Evolutionary conservation across 2,888 invertebrate genomes (phyloP).

Genomic region (Dusona sp.): DNA sequence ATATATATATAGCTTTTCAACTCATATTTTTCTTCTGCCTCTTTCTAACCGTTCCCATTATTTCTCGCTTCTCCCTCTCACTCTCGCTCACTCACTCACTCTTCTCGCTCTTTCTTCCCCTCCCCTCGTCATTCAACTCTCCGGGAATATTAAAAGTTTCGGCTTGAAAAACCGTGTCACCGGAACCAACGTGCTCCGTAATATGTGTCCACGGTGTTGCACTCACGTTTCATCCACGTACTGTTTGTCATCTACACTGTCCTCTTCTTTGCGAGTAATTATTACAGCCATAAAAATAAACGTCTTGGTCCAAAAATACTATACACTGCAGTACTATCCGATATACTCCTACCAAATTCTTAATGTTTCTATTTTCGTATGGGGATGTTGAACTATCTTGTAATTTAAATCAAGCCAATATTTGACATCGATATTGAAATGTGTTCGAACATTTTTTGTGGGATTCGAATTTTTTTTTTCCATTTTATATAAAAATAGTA

Average conservation of each 20-base stretch:
- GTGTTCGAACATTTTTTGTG: not conserved
- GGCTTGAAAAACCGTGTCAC: conserved; percentile 61
- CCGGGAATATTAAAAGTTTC: conserved; percentile 68
- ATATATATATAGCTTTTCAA: conserved; percentile 11
- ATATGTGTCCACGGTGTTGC: conserved; percentile 54
- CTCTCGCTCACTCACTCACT: conserved; percentile 3
- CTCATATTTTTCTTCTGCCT: conserved; percentile 14
- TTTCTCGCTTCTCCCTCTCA: conserved; percentile 23
- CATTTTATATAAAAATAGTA: no score
- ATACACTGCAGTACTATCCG: not conserved
- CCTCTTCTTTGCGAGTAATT: conserved; percentile 22
- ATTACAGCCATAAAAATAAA: conserved; percentile 21
- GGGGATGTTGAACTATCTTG: not conserved
- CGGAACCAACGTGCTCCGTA: conserved; percentile 50
- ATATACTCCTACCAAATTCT: not conserved
- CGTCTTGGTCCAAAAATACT: not conserved
- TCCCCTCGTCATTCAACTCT: conserved; percentile 38
- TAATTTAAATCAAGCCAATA: not conserved
- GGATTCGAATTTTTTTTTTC: not conserved
- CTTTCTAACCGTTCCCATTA: conserved; percentile 22
- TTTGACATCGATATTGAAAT: not conserved
- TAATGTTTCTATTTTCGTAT: not conserved
- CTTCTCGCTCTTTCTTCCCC: conserved; percentile 28
- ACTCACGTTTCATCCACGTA: conserved; percentile 21
- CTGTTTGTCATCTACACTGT: conserved; percentile 24